Evolutionary conservation across 2,113 vertebrate species (phyloP).

Genomic region (Sylvietta virens): DNA sequence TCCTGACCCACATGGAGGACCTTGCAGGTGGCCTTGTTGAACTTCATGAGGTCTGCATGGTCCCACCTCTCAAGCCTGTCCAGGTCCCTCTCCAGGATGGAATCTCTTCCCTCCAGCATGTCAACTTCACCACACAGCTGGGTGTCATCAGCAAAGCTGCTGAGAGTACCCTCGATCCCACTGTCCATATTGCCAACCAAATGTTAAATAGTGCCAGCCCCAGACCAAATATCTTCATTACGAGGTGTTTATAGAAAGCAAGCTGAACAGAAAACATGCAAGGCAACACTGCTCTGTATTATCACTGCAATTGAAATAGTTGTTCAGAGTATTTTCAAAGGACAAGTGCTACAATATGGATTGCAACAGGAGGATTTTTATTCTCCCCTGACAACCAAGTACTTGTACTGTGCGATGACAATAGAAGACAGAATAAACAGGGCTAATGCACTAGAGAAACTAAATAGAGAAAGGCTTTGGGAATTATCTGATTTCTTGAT

Average conservation of each 20-base stretch:
- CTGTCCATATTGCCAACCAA: background rate
- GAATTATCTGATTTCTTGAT: background rate
- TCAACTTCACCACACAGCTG: background rate
- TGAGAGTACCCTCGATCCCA: background rate
- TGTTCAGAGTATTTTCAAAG: background rate
- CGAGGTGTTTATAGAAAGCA: background rate
- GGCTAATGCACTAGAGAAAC: background rate
- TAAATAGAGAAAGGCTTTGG: background rate
- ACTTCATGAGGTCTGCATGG: background rate
- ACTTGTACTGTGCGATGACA: background rate
- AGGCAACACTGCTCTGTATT: background rate
- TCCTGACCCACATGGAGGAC: background rate
- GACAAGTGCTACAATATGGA: background rate
- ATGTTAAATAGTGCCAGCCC: background rate
- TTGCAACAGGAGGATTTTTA: background rate
- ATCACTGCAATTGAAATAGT: background rate
- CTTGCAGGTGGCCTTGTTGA: background rate
- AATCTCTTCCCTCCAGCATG: background rate
- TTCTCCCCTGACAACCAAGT: background rate
- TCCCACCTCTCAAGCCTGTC: background rate
- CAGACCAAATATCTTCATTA: background rate
- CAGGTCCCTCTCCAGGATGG: background rate
- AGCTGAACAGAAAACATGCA: background rate
- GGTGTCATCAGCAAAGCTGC: background rate
- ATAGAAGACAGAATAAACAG: background rate